A percentile compares a stretch with the other conserved stretches of the same genome.
phyloP scores from a whole-genome alignment of 2,888 invertebrate species.

The Abrostola triplasia region DNA sequence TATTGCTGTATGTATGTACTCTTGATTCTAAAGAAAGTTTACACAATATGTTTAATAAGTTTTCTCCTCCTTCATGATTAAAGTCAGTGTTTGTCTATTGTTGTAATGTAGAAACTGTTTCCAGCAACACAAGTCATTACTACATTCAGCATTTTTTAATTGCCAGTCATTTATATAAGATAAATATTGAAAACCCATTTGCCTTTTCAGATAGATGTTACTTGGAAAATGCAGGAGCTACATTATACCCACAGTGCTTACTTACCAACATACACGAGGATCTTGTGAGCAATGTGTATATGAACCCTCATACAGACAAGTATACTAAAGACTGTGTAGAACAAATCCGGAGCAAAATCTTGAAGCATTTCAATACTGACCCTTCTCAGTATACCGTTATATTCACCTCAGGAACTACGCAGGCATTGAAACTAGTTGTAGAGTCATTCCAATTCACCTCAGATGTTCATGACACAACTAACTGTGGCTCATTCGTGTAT shows the following conservation, averaged over 20 bases:
- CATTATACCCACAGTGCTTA: conserved; percentile 93
- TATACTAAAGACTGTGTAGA: conserved; percentile 95
- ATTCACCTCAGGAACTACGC: conserved; percentile 98
- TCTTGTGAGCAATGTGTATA: conserved; percentile 92
- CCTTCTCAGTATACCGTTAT: conserved; percentile 94
- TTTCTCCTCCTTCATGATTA: too few species aligned
- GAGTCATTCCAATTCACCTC: conserved; percentile 92
- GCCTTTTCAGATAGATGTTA: conserved; percentile 90
- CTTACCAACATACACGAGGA: conserved; percentile 90
- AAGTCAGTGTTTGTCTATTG: conserved; percentile 7
- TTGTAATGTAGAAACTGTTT: too few species aligned
- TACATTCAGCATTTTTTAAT: too few species aligned
- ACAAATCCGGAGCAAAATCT: conserved; percentile 93
- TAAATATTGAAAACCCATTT: too few species aligned
- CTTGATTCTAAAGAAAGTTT: too few species aligned
- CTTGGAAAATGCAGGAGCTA: conserved; percentile 96
- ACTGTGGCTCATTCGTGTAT: conserved; percentile 92
- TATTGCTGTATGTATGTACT: too few species aligned
- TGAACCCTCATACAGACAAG: conserved; percentile 97
- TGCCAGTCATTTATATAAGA: too few species aligned
- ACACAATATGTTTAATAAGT: too few species aligned
- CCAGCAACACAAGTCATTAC: too few species aligned
- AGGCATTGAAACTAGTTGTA: conserved; percentile 93
- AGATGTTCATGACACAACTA: conserved; percentile 60
- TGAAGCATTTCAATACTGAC: conserved; percentile 95